phyloP scores from a whole-genome alignment of 2,113 vertebrate species.

The Chascanopsetta lugubris region DNA sequence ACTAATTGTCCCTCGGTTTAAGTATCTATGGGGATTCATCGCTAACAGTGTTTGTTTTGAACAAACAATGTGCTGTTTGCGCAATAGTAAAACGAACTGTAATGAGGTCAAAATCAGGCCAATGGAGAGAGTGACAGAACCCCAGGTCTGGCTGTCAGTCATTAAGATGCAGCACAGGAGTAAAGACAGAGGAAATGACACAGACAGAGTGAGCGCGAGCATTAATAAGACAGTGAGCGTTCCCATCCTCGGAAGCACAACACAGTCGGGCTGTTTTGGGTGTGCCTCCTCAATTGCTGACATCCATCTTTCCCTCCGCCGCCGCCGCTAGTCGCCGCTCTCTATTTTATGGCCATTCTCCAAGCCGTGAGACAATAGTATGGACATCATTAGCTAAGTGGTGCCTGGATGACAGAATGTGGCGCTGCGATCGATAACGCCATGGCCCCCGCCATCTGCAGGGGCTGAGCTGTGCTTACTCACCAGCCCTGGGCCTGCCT shows the following conservation, averaged over 20 bases:
- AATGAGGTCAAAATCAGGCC: conserved; percentile 53
- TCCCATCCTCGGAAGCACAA: conserved; percentile 18
- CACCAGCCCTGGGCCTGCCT: conserved; percentile 59
- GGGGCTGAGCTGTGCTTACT: conserved; percentile 66
- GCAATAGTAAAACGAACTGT: conserved; percentile 32
- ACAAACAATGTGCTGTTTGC: conserved; percentile 42
- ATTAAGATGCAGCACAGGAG: conserved; percentile 20
- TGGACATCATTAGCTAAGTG: conserved; percentile 82
- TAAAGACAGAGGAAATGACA: neutral
- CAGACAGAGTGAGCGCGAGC: conserved; percentile 3
- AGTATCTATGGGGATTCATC: conserved; percentile 43
- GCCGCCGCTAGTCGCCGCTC: conserved; percentile 7
- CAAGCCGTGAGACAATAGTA: conserved; percentile 54
- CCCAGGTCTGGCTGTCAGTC: conserved; percentile 32
- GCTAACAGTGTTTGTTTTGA: conserved; percentile 28
- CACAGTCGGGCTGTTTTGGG: conserved; percentile 34
- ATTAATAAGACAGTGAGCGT: conserved; percentile 18
- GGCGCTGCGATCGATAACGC: conserved; percentile 66
- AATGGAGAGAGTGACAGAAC: conserved; percentile 39
- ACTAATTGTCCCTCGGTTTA: conserved; percentile 24
- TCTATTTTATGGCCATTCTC: conserved; percentile 63
- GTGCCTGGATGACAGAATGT: conserved; percentile 71
- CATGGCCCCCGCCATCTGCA: conserved; percentile 43
- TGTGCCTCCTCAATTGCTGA: conserved; percentile 48
- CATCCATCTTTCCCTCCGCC: conserved; percentile 54